Evolutionary conservation across 1,140 invertebrate species (phyloP), one percentile per base, ranked within the genome.

Genomic region (Drosophila quadrilineata): DNA sequence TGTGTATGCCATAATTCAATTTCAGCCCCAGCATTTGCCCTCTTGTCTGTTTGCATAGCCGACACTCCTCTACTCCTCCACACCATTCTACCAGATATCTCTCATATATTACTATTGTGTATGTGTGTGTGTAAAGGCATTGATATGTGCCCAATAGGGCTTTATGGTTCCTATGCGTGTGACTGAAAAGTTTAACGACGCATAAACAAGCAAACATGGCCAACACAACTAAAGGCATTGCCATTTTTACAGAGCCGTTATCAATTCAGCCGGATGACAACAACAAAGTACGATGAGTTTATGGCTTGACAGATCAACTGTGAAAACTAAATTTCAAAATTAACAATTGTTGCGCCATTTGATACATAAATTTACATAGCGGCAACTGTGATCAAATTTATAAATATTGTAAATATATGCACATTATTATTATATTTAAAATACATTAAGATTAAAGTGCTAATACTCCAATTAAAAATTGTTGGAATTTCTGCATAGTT

Each of bases 181-280:
- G 74, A 62, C 74, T 85, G 60, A 85, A 84, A 77, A 84, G 77
- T 84, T 84, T 84, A 84, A 84, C 77, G 77, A 84, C 59, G 70
- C 77, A 85, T 77, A 76, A 84, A 84, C 79, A 76, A 84, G 85
- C 79, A 77, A 85, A 84, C 66, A 77, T 76, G 69, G 65, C 65
- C 60, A 62, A 6, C 56, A 45, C 29, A 65, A 77, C 40, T 58
- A 59, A 71, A 74, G 57, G 72, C 24, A 82, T 76, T 76, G 73
- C 73, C 76, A 56, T 76, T 76, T 71, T 62, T 60, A 67, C 16
- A 53, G 56, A n/a, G 36, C 41, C 40, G 62, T 66, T 70, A 70
- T 70, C 67, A 65, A 65, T 59, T 66, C 26, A 53, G 54, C 65
- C 5, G 62, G 68, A 70, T 52, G 76, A 50, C 26, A 28, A 22